Evolutionary conservation across 2,797 vertebrate species (phyloP).

Genomic region (Coendou prehensilis): DNA sequence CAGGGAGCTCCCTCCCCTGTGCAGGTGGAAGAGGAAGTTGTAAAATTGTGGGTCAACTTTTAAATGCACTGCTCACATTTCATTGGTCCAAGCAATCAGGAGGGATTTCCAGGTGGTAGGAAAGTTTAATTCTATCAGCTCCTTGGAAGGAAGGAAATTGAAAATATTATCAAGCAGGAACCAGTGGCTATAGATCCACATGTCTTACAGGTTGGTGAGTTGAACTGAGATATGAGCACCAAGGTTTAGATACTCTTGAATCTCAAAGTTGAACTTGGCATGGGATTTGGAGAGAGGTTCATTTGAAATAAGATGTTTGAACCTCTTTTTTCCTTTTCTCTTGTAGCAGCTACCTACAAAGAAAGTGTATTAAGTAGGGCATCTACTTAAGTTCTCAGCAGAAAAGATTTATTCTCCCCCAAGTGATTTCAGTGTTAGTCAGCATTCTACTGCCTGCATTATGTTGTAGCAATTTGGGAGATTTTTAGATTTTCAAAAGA

Average conservation of each 20-base stretch:
- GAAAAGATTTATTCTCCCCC: slow-evolving; percentile 66
- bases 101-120: background rate
- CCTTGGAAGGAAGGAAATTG: background rate
- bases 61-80: background rate
- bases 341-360: slow-evolving; percentile 37
- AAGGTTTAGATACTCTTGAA: background rate
- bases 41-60: background rate
- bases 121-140: background rate
- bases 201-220: background rate
- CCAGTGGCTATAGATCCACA: background rate
- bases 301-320: background rate
- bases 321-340: slow-evolving; percentile 14
- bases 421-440: slow-evolving; percentile 59
- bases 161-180: background rate
- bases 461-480: slow-evolving; percentile 17
- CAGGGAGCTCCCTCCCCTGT: background rate
- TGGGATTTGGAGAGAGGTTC: background rate
- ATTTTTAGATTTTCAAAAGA: slow-evolving; percentile 46
- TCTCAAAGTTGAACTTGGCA: background rate
- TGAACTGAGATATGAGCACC: too few species aligned
- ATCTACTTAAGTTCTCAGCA: slow-evolving; percentile 58
- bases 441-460: slow-evolving; percentile 28
- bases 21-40: background rate
- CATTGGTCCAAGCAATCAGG: background rate
- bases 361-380: slow-evolving; percentile 46